A percentile compares a stretch with the other conserved stretches of the same genome.
Evolutionary conservation across 1,140 invertebrate species (phyloP).

Genomic region (Dinothrombium tinctorium): DNA sequence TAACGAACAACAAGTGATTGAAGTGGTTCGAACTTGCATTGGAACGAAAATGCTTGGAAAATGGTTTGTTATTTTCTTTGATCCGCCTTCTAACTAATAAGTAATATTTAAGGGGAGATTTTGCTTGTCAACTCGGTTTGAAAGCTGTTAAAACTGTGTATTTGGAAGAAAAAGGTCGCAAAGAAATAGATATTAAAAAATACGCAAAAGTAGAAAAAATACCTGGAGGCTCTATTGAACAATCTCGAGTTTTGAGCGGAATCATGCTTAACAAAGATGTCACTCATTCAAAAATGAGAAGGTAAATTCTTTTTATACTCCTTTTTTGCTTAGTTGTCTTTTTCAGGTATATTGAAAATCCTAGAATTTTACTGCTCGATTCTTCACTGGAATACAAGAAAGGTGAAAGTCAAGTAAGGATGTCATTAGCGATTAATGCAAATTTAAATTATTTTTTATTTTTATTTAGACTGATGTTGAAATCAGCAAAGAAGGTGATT

Average conservation of each 20-base stretch:
- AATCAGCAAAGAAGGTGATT: conserved; percentile 82
- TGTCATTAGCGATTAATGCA: not conserved
- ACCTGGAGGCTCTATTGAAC: conserved; percentile 82
- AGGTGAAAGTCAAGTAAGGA: conserved; percentile 58
- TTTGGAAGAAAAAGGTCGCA: conserved; percentile 61
- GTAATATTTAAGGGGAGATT: conserved; percentile 32
- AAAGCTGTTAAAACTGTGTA: conserved; percentile 79
- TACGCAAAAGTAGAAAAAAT: conserved; percentile 83
- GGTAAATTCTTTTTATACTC: conserved; percentile 16
- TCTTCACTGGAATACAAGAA: conserved; percentile 96
- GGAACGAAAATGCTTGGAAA: conserved; percentile 91
- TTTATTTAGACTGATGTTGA: conserved; percentile 78
- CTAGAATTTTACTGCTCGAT: conserved; percentile 78
- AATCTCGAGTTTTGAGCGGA: conserved; percentile 75
- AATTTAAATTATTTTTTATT: conserved; percentile 1
- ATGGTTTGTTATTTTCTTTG: conserved; percentile 21
- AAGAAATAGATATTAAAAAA: conserved; percentile 93
- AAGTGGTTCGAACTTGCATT: conserved; percentile 74
- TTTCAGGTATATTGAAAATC: conserved; percentile 67
- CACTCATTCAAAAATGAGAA: conserved; percentile 86
- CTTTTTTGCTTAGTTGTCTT: not conserved
- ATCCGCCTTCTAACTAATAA: not conserved
- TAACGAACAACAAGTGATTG: conserved; percentile 53
- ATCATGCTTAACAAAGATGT: conserved; percentile 99
- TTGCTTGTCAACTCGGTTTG: conserved; percentile 83